Percentiles rank a stretch among this genome's conserved stretches.
These are phyloP conservation scores for Carcharodon carcharias DNA, from an alignment of 2,797 vertebrate species.

Conservation along the genomic window DNA sequence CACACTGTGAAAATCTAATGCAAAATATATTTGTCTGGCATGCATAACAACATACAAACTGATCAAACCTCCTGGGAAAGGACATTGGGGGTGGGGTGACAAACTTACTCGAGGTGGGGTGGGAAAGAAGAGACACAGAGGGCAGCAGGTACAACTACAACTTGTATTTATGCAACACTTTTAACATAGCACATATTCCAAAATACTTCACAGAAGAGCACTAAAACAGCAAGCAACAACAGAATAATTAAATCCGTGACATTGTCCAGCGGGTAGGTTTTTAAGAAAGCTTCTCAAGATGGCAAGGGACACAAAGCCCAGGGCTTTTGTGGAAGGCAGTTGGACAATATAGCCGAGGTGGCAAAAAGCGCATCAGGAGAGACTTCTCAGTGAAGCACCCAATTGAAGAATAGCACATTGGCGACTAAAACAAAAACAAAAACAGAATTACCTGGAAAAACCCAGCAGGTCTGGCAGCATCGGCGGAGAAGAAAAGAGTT, in stretches of 20 bases:
- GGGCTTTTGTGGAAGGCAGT: neutral
- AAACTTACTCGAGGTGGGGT: no score
- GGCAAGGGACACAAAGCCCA: neutral
- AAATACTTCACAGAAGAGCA: neutral
- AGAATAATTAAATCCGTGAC: neutral
- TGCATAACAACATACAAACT: neutral
- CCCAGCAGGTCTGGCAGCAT: no score
- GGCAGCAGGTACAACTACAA: neutral
- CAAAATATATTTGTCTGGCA: neutral
- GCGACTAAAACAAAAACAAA: no score
- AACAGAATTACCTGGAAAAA: no score
- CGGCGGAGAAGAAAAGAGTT: no score
- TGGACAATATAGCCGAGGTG: neutral
- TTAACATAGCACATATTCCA: neutral
- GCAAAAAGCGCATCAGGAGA: neutral
- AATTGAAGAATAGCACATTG: neutral
- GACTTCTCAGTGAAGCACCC: neutral
- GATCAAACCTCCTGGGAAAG: neutral
- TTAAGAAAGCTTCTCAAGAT: neutral
- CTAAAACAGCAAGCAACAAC: neutral
- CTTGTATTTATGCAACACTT: neutral
- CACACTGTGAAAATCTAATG: neutral
- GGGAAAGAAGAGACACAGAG: no score
- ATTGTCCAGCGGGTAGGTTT: neutral
- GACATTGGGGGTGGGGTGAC: no score